Conservation (phyloP, 2,113 vertebrate species). For the Scatophagus argus region DNA sequence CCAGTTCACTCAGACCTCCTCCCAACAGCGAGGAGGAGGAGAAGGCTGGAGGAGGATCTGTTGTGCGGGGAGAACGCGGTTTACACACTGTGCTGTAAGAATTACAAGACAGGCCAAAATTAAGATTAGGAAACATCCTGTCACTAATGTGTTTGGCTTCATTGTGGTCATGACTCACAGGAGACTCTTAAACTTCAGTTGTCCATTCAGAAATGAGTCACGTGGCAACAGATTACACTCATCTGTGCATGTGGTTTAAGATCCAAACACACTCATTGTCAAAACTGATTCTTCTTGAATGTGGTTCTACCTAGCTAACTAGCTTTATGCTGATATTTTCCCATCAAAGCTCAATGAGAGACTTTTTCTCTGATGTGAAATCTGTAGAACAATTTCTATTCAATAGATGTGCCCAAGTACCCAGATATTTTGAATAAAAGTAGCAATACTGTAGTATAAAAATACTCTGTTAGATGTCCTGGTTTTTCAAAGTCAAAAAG, state of each 20-base stretch:
- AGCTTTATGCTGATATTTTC: not conserved
- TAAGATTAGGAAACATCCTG: not conserved
- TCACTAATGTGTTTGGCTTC: slow-evolving; percentile 2
- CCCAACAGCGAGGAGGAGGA: slow-evolving; percentile 89
- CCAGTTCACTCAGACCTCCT: slow-evolving; percentile 91
- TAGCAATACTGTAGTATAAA: no score
- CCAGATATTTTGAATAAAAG: no score
- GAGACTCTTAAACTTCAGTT: not conserved
- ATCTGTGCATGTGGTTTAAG: not conserved
- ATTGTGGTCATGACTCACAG: not conserved
- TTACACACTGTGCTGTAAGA: slow-evolving; percentile 89
- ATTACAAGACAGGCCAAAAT: not conserved
- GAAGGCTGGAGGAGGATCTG: slow-evolving; percentile 80
- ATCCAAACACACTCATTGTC: not conserved
- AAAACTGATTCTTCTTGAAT: not conserved
- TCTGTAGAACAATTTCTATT: not conserved
- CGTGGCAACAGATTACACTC: not conserved
- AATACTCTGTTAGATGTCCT: no score
- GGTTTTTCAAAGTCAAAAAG: no score
- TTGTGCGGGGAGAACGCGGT: slow-evolving; percentile 85
- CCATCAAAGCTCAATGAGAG: not conserved
- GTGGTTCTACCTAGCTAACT: not conserved
- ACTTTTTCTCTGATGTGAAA: not conserved
- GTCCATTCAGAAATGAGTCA: slow-evolving; percentile 17
- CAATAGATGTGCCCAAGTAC: no score